Conservation (phyloP, 2,797 vertebrate genomes). For the Lemur catta region DNA sequence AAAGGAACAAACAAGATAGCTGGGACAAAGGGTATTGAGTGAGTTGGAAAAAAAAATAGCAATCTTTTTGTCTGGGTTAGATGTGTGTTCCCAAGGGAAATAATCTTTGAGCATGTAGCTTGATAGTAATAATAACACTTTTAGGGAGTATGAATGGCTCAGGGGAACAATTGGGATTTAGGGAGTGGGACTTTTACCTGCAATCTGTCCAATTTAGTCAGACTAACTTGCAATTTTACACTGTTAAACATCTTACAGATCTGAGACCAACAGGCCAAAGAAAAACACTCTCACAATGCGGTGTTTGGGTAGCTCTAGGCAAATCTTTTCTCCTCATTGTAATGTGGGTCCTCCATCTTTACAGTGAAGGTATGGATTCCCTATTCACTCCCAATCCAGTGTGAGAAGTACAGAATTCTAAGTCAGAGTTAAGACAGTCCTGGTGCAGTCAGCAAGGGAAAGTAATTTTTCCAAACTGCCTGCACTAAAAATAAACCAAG, state of each 20-base stretch:
- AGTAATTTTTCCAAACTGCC: conserved; percentile 66
- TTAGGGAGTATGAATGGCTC: conserved; percentile 61
- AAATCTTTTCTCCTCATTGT: not conserved
- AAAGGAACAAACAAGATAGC: conserved; percentile 42
- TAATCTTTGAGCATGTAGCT: conserved; percentile 71
- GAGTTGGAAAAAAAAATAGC: conserved; percentile 25
- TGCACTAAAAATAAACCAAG: conserved; percentile 70
- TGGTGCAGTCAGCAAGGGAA: conserved; percentile 7
- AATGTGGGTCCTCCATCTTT: not conserved
- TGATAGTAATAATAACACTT: conserved; percentile 75
- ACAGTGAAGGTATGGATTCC: not conserved
- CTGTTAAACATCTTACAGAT: conserved; percentile 59
- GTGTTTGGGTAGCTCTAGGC: not conserved
- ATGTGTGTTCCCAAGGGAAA: conserved; percentile 70
- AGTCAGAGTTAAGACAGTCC: conserved; percentile 34
- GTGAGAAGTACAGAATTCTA: conserved; percentile 17
- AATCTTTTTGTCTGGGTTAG: conserved; percentile 61
- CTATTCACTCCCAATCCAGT: not conserved
- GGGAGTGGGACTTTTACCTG: conserved; percentile 50
- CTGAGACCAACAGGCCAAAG: conserved; percentile 49
- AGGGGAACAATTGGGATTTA: conserved; percentile 69
- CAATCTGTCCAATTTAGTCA: conserved; percentile 70
- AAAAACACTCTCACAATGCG: not conserved
- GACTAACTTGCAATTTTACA: conserved; percentile 67
- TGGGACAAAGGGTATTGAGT: conserved; percentile 38